These are phyloP conservation scores for Aphelocoma coerulescens DNA, from an alignment of 2,113 vertebrate species.

Conservation along the genomic window DNA sequence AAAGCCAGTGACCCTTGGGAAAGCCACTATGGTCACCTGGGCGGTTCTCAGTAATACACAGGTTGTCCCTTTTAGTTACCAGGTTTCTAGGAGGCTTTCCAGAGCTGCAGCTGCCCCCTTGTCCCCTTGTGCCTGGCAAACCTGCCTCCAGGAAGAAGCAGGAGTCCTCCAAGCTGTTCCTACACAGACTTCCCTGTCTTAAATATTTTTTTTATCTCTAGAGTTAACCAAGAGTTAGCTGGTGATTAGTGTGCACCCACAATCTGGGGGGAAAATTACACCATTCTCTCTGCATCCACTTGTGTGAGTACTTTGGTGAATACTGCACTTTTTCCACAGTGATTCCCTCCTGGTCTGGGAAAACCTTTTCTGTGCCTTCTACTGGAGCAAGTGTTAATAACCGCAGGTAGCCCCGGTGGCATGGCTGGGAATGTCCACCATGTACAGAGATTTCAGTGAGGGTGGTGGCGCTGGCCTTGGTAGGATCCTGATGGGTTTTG, in stretches of 20 bases:
- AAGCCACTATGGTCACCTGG: not conserved
- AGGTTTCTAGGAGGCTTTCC: not conserved
- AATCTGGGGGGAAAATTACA: not conserved
- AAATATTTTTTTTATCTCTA: not conserved
- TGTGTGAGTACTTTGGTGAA: not conserved
- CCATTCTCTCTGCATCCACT: not conserved
- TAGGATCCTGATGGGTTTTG: not conserved
- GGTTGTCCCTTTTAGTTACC: not conserved
- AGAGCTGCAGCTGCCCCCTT: not conserved
- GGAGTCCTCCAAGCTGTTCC: not conserved
- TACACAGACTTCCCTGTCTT: not conserved
- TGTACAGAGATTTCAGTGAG: constrained; percentile 30
- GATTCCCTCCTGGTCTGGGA: not conserved
- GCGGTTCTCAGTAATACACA: not conserved
- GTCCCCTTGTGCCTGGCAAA: not conserved
- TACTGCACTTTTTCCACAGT: not conserved
- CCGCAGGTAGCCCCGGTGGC: not conserved
- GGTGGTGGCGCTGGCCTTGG: not conserved
- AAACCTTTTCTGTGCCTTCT: constrained; percentile 16
- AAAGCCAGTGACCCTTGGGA: not conserved
- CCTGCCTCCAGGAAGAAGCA: not conserved
- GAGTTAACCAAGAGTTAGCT: constrained; percentile 25
- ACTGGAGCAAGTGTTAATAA: constrained; percentile 51
- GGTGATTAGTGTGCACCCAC: not conserved
- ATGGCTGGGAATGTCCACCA: constrained; percentile 22